Percentiles rank a stretch among this genome's conserved stretches.
These are phyloP conservation scores for Pseudomugil tenellus DNA, from an alignment of 2,797 vertebrate genomes.

Conservation along the genomic window DNA sequence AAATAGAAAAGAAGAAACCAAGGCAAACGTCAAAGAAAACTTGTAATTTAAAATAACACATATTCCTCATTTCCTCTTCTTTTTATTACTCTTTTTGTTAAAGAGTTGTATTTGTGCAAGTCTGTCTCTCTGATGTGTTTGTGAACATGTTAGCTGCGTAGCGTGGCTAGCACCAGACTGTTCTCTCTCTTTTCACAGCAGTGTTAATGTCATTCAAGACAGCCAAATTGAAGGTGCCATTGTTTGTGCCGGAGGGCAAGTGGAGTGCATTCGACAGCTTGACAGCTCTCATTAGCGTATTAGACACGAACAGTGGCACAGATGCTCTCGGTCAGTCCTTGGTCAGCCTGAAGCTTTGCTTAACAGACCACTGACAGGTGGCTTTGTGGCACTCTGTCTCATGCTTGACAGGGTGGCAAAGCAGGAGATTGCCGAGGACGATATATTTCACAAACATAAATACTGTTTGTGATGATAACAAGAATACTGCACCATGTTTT, in stretches of 20 bases:
- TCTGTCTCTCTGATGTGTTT: constrained; percentile 42
- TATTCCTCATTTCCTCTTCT: constrained; percentile 9
- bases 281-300: constrained; percentile 83
- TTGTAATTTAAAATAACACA: constrained; percentile 37
- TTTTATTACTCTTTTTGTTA: constrained; percentile 15
- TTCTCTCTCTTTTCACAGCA: constrained; percentile 56
- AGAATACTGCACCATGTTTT: constrained; percentile 30
- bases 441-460: constrained; percentile 48
- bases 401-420: constrained; percentile 75
- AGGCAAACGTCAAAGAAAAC: neutral
- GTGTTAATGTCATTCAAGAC: constrained; percentile 75
- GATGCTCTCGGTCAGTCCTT: constrained; percentile 80
- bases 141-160: constrained; percentile 39
- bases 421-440: constrained; percentile 68
- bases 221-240: constrained; percentile 79
- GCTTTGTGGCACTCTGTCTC: constrained; percentile 80
- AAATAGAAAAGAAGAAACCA: constrained; percentile 1
- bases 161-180: constrained; percentile 44
- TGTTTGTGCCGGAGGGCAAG: constrained; percentile 73
- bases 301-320: constrained; percentile 80
- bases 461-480: constrained; percentile 20
- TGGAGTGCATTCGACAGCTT: constrained; percentile 75
- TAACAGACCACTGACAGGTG: constrained; percentile 79
- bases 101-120: constrained; percentile 17
- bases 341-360: constrained; percentile 72